A percentile compares a stretch with the other conserved stretches of the same genome.
Conservation (phyloP, 2,113 vertebrate genomes). For the Coturnix japonica region DNA sequence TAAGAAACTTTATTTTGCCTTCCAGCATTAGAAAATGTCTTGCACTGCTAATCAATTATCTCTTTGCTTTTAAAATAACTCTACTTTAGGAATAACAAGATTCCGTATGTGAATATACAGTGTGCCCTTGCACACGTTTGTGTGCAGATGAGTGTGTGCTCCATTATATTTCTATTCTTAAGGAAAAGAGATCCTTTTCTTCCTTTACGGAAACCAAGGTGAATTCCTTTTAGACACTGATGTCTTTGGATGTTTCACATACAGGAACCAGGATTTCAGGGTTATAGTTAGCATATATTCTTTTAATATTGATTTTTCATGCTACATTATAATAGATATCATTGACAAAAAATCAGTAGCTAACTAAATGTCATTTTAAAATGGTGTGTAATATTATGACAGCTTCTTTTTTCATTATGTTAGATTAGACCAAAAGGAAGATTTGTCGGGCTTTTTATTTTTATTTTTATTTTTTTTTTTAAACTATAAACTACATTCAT, state of each 20-base stretch:
- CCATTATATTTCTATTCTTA: background rate
- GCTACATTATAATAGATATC: background rate
- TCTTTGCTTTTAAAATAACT: slow-evolving; percentile 45
- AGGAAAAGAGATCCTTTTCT: background rate
- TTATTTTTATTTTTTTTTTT: too few species aligned
- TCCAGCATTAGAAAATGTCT: slow-evolving; percentile 48
- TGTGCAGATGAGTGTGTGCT: background rate
- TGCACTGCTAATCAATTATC: slow-evolving; percentile 65
- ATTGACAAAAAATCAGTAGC: background rate
- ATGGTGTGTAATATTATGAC: background rate
- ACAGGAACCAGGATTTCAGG: background rate
- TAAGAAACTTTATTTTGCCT: slow-evolving; percentile 68
- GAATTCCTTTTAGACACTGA: background rate
- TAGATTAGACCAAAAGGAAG: background rate
- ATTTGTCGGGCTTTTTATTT: background rate
- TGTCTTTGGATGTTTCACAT: background rate
- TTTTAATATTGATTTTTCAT: background rate
- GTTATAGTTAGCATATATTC: background rate
- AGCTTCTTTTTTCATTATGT: rapidly evolving
- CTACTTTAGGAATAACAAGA: slow-evolving; percentile 8
- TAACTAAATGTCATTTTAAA: background rate
- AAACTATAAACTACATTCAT: background rate
- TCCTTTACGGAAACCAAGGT: background rate
- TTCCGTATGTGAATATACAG: slow-evolving; percentile 34
- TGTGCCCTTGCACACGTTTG: background rate